Conservation (phyloP, 1,140 invertebrate species). For the Periplaneta americana region DNA sequence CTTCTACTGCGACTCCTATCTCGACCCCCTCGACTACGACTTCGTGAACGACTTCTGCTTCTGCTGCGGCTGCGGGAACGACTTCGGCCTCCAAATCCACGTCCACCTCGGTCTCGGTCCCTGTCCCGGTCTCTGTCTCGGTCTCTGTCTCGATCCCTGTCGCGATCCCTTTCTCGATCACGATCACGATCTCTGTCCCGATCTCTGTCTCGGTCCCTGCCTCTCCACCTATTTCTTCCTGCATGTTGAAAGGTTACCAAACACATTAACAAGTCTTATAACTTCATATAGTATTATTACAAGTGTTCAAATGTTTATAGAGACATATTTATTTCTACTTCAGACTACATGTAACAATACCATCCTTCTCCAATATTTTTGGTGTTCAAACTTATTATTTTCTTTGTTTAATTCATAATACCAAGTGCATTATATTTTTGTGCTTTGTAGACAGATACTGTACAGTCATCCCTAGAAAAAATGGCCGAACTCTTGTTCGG, state of each 20-base stretch:
- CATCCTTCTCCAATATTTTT: too few relatives aligned
- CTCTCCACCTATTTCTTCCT: slow-evolving; percentile 6
- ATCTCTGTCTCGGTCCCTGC: background rate
- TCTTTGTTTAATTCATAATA: too few relatives aligned
- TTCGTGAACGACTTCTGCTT: background rate
- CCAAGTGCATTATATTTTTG: too few relatives aligned
- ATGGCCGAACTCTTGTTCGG: too few relatives aligned
- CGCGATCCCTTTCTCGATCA: background rate
- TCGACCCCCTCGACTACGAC: slow-evolving; percentile 10
- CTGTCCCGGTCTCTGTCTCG: background rate
- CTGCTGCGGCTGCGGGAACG: background rate
- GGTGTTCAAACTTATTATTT: too few relatives aligned
- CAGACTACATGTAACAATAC: too few relatives aligned
- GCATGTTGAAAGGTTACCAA: background rate
- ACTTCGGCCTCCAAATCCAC: background rate
- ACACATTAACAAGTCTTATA: too few relatives aligned
- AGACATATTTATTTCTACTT: too few relatives aligned
- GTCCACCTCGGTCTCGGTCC: background rate
- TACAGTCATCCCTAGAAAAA: too few relatives aligned
- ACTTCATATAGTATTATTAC: too few relatives aligned
- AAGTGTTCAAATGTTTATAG: too few relatives aligned
- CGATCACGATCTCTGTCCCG: background rate
- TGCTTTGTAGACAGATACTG: too few relatives aligned
- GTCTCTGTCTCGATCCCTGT: background rate
- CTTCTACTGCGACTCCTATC: slow-evolving; percentile 8